A percentile compares a stretch with the other conserved stretches of the same genome.
Evolutionary conservation across 2,113 vertebrate species (phyloP).

Genomic region (Sula dactylatra): DNA sequence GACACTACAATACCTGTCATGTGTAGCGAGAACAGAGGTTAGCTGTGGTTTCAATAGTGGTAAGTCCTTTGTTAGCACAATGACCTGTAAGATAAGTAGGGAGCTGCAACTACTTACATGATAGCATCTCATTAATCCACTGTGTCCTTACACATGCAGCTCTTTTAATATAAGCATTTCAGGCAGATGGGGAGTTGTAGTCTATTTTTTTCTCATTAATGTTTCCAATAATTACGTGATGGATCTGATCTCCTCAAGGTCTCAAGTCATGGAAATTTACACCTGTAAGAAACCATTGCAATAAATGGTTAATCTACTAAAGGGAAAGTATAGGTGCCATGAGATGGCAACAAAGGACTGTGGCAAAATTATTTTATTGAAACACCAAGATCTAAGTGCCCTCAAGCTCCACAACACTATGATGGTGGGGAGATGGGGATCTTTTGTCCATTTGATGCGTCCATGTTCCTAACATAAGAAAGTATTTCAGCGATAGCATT

Average conservation of each 20-base stretch:
- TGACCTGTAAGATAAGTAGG: not conserved
- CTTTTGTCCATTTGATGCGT: not conserved
- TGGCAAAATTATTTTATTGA: not conserved
- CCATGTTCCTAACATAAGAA: not conserved
- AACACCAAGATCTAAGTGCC: not conserved
- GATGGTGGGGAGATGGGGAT: not conserved
- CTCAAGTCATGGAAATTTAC: not conserved
- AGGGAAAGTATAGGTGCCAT: not conserved
- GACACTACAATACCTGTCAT: not conserved
- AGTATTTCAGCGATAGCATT: not conserved
- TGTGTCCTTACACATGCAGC: not conserved
- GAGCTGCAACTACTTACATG: not conserved
- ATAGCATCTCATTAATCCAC: not conserved
- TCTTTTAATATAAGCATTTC: not conserved
- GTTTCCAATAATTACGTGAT: not conserved
- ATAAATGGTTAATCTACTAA: not conserved
- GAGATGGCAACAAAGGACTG: not conserved
- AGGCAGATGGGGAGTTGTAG: not conserved
- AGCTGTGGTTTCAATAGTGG: not conserved
- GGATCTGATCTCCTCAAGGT: not conserved
- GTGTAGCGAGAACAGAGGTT: not conserved
- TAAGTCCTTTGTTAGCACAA: not conserved
- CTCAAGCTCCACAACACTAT: not conserved
- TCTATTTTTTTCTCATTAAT: not conserved
- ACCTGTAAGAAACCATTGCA: not conserved